phyloP scores from a whole-genome alignment of 2,113 vertebrate species.

The Seriola aureovittata region DNA sequence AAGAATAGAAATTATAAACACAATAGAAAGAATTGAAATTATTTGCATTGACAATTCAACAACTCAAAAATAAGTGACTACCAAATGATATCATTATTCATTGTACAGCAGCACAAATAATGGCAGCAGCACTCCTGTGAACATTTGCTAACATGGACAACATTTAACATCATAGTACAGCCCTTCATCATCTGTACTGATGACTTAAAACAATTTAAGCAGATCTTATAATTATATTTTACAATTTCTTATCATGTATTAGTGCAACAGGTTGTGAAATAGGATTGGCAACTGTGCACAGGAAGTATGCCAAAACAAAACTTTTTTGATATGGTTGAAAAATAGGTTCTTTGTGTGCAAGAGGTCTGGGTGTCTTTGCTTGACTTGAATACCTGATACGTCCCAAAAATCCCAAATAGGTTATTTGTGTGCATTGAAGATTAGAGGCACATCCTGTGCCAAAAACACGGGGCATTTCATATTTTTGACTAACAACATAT shows the following conservation, averaged over 20 bases:
- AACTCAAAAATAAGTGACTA: constrained; percentile 5
- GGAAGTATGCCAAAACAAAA: not conserved
- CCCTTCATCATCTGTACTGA: too few relatives aligned
- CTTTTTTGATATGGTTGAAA: not conserved
- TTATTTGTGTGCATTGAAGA: not conserved
- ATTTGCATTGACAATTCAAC: not conserved
- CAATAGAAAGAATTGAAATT: not conserved
- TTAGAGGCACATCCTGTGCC: not conserved
- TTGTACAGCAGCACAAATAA: not conserved
- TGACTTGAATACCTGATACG: not conserved
- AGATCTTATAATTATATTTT: too few relatives aligned
- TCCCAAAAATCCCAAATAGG: not conserved
- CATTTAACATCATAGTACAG: too few relatives aligned
- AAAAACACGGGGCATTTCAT: not conserved
- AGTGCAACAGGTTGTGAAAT: too few relatives aligned
- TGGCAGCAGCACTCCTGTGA: too few relatives aligned
- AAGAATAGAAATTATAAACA: not conserved
- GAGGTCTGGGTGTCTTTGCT: not conserved
- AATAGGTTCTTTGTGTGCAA: not conserved
- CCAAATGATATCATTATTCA: not conserved
- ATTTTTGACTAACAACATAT: not conserved
- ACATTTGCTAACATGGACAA: not conserved
- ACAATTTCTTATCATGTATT: too few relatives aligned
- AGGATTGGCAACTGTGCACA: not conserved
- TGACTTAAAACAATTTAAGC: too few relatives aligned